phyloP scores from a whole-genome alignment of 2,113 vertebrate genomes.

The Trematomus loennbergii region DNA sequence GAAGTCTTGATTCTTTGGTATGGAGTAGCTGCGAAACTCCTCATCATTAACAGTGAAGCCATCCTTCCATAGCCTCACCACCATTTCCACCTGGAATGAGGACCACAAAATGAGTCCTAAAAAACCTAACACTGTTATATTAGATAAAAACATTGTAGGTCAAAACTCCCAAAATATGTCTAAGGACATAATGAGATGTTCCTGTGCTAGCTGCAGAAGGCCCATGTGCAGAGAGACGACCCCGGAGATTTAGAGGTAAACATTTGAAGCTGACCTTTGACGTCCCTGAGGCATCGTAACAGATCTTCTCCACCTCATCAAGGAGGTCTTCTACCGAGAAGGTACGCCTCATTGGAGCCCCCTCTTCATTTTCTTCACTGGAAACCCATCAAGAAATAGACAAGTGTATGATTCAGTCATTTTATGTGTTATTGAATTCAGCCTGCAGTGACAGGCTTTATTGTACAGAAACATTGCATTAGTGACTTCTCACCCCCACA shows the following conservation, averaged over 20 bases:
- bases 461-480: not conserved
- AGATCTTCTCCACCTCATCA: conserved; percentile 86
- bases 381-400: conserved; percentile 48
- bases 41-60: conserved; percentile 94
- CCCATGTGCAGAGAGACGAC: not conserved
- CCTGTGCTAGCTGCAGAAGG: not conserved
- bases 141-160: not conserved
- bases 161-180: not conserved
- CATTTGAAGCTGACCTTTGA: conserved; percentile 76
- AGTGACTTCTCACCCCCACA: not conserved
- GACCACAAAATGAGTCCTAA: not conserved
- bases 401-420: not conserved
- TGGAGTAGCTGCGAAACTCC: conserved; percentile 90
- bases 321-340: conserved; percentile 87
- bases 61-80: conserved; percentile 96
- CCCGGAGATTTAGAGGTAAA: not conserved
- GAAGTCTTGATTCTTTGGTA: conserved; percentile 91
- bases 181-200: not conserved
- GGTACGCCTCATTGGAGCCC: conserved; percentile 80
- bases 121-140: not conserved
- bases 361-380: conserved; percentile 73
- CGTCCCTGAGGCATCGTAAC: conserved; percentile 77
- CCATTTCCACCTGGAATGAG: conserved; percentile 88
- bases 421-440: not conserved
- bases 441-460: conserved; percentile 1